These are phyloP conservation scores for Perizoma flavofasciatum DNA, from an alignment of 2,888 invertebrate genomes.

Conservation along the genomic window DNA sequence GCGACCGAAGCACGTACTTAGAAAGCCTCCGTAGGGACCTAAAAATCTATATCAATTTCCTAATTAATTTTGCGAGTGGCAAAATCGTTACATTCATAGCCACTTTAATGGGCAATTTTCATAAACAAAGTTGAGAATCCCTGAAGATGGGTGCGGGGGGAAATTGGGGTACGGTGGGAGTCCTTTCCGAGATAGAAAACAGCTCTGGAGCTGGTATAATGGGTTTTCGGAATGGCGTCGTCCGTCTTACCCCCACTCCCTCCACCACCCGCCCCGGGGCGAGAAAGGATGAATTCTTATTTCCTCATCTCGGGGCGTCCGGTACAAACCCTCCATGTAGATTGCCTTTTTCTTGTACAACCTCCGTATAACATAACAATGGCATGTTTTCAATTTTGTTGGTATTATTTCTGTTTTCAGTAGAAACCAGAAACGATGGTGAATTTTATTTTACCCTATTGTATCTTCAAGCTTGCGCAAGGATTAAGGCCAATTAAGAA, in stretches of 20 bases:
- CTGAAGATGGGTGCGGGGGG: conserved; percentile 57
- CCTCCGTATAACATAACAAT: conserved; percentile 82
- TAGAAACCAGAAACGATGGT: background rate
- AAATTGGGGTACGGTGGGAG: conserved; percentile 63
- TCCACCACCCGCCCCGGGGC: conserved; percentile 61
- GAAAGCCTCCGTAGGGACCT: conserved; percentile 49
- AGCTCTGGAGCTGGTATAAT: conserved; percentile 87
- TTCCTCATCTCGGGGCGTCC: conserved; percentile 82
- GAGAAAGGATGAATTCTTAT: conserved; percentile 84
- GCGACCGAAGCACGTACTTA: conserved; percentile 29
- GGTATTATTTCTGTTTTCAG: conserved; percentile 58
- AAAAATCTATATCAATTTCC: conserved; percentile 81
- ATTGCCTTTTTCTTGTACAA: conserved; percentile 80
- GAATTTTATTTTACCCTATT: background rate
- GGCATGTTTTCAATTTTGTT: conserved; percentile 82
- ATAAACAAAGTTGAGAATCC: conserved; percentile 82
- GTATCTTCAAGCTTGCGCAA: no score
- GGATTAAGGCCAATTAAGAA: no score
- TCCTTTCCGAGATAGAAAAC: conserved; percentile 83
- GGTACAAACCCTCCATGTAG: conserved; percentile 80
- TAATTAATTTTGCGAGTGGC: conserved; percentile 82
- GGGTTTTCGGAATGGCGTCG: conserved; percentile 89
- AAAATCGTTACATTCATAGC: conserved; percentile 82
- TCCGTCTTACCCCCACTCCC: conserved; percentile 84
- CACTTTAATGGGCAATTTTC: conserved; percentile 84